Conservation (phyloP, 1,140 invertebrate genomes). For the Drosophila elegans region DNA sequence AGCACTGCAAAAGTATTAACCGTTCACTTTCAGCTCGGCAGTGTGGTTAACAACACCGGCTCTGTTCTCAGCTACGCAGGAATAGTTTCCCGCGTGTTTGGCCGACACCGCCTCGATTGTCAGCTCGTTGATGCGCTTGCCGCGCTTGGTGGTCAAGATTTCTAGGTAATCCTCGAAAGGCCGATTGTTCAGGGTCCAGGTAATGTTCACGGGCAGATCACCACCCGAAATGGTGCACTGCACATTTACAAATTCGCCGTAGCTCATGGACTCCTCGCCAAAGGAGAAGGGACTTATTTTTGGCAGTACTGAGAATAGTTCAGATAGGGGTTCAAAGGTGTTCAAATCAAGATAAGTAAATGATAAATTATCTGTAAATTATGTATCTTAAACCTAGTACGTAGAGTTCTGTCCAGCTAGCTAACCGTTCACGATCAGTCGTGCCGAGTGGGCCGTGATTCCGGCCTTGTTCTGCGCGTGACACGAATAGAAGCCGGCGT, state of each 20-base stretch:
- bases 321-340: slow-evolving; percentile 3
- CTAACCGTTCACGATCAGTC: slow-evolving; percentile 91
- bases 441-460: slow-evolving; percentile 87
- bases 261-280: slow-evolving; percentile 88
- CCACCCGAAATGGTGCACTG: slow-evolving; percentile 89
- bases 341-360: slow-evolving; percentile 24
- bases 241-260: slow-evolving; percentile 90
- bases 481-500: slow-evolving; percentile 89
- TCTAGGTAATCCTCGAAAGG: slow-evolving; percentile 85
- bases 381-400: slow-evolving; percentile 16
- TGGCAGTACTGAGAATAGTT: slow-evolving; percentile 86
- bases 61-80: slow-evolving; percentile 90
- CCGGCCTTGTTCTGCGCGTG: slow-evolving; percentile 90
- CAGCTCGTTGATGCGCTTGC: slow-evolving; percentile 90
- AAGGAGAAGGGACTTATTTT: slow-evolving; percentile 88
- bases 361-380: slow-evolving; percentile 21
- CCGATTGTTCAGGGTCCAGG: slow-evolving; percentile 87
- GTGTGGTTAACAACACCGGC: slow-evolving; percentile 89
- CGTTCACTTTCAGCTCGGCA: slow-evolving; percentile 89
- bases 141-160: slow-evolving; percentile 87
- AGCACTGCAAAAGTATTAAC: slow-evolving; percentile 84
- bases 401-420: not conserved
- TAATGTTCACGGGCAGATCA: slow-evolving; percentile 88
- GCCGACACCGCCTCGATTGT: slow-evolving; percentile 91
- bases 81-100: slow-evolving; percentile 92